phyloP scores from a whole-genome alignment of 1,140 invertebrate species.

The Drosophila kurseongensis region DNA sequence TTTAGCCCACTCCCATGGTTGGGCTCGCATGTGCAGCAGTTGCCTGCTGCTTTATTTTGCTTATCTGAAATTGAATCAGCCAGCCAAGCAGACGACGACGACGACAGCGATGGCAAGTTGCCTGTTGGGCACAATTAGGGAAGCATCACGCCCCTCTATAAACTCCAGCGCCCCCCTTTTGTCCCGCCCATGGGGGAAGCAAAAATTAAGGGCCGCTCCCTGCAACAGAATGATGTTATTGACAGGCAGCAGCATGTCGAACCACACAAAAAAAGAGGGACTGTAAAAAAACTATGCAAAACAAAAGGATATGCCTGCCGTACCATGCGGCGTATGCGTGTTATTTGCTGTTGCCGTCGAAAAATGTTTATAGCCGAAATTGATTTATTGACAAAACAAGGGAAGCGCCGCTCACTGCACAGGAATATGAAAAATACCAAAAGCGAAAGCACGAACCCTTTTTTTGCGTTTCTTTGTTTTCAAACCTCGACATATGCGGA shows the following conservation, averaged over 20 bases:
- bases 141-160: constrained; percentile 38
- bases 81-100: constrained; percentile 67
- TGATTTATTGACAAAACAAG: constrained; percentile 83
- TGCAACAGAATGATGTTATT: constrained; percentile 75
- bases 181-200: constrained; percentile 20
- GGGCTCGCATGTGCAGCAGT: constrained; percentile 61
- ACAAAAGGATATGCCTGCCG: constrained; percentile 40
- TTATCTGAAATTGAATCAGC: constrained; percentile 82
- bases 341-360: constrained; percentile 57
- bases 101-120: constrained; percentile 56
- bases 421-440: constrained; percentile 60
- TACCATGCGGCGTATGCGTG: constrained; percentile 74
- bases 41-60: constrained; percentile 76
- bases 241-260: constrained; percentile 64
- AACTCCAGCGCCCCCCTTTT: not conserved
- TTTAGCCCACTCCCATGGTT: constrained; percentile 4
- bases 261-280: constrained; percentile 27
- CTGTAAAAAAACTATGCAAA: constrained; percentile 66
- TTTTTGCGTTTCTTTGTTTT: constrained; percentile 34
- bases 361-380: constrained; percentile 76
- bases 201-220: constrained; percentile 78
- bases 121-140: constrained; percentile 78
- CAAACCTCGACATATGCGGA: constrained; percentile 31
- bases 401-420: constrained; percentile 27
- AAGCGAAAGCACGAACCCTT: constrained; percentile 61